Evolutionary conservation across 2,797 vertebrate genomes (phyloP).

Genomic region (Psittacula derbiana): DNA sequence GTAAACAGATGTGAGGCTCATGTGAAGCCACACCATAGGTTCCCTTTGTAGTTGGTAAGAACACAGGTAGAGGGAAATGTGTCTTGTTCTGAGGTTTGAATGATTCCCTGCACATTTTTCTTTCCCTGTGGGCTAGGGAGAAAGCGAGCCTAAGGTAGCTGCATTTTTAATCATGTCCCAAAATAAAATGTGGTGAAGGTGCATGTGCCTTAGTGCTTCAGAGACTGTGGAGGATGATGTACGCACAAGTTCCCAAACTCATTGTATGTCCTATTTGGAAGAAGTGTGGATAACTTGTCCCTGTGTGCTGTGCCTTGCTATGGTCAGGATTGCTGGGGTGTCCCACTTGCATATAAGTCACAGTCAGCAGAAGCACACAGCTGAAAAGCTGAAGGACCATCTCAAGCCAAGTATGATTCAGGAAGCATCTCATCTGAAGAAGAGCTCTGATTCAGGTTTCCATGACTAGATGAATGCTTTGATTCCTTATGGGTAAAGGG

Average conservation of each 20-base stretch:
- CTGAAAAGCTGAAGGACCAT: neutral
- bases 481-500: neutral
- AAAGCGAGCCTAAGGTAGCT: neutral
- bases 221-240: neutral
- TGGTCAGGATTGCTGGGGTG: neutral
- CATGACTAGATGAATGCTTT: accelerated
- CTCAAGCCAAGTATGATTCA: neutral
- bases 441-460: neutral
- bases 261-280: neutral
- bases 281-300: accelerated
- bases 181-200: neutral
- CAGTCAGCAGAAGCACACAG: neutral
- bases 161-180: neutral
- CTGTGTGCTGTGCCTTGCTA: neutral
- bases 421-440: neutral
- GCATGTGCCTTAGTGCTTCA: neutral
- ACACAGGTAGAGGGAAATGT: neutral
- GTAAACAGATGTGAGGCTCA: neutral
- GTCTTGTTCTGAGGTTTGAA: neutral
- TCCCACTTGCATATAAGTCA: neutral
- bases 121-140: neutral
- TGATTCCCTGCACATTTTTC: neutral
- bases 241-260: neutral
- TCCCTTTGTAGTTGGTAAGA: neutral
- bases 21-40: neutral